phyloP scores from a whole-genome alignment of 2,888 invertebrate genomes.

The Lottia gigantea region DNA sequence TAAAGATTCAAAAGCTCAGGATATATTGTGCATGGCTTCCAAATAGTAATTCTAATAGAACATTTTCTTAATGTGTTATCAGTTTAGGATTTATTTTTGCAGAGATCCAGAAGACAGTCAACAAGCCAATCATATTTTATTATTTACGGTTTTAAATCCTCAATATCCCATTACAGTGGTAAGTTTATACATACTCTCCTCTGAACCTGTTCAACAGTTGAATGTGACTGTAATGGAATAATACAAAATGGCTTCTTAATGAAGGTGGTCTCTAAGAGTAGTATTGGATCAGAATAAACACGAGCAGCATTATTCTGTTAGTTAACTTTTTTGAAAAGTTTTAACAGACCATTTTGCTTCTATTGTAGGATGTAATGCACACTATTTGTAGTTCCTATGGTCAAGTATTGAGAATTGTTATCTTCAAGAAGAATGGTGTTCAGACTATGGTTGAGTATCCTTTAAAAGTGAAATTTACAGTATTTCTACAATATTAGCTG shows the following conservation, averaged over 20 bases:
- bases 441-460: constrained; percentile 99
- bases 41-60: too few relatives aligned
- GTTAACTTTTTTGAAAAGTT: neutral
- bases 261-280: too few relatives aligned
- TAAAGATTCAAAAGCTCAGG: neutral
- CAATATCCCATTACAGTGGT: constrained; percentile 99
- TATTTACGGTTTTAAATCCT: constrained; percentile 97
- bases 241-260: too few relatives aligned
- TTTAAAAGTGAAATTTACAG: constrained; percentile 68
- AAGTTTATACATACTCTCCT: constrained; percentile 71
- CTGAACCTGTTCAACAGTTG: too few relatives aligned
- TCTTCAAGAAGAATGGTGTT: constrained; percentile 98
- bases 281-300: too few relatives aligned
- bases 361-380: constrained; percentile 95
- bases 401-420: constrained; percentile 95
- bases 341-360: constrained; percentile 32
- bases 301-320: too few relatives aligned
- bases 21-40: too few relatives aligned
- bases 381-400: constrained; percentile 96
- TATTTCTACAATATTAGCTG: too few relatives aligned
- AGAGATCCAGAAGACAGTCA: constrained; percentile 52
- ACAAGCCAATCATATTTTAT: constrained; percentile 89
- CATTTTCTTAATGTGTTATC: too few relatives aligned
- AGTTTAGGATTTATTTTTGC: constrained; percentile 29
- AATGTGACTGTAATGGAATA: too few relatives aligned